Evolutionary conservation across 2,888 invertebrate genomes (phyloP), one percentile per base, ranked within the genome.

Genomic region (Pomacea canaliculata): DNA sequence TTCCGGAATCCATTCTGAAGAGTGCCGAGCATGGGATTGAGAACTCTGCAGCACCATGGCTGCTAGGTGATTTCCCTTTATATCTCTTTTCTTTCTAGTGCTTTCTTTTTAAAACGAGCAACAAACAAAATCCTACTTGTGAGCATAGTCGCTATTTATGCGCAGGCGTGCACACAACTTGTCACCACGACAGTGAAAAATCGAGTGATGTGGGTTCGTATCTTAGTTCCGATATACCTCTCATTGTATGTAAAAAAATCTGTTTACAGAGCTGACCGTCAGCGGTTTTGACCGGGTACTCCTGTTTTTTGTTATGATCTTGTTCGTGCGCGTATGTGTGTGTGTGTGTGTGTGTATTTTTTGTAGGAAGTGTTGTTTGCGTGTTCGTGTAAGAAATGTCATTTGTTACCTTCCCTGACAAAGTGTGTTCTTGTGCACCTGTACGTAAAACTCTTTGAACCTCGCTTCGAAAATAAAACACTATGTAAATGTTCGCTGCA

Each of bases 1-100:
- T 99, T 83, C 99, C 99, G 1, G 99, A 99, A 88, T 97, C 98
- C 85, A 99, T 99, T 89, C 94, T 99, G 87, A 98, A 99, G 92
- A 96, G 96, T 91, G 97, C 97, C 90, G 97, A 98, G 92, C 88
- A 90, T n/a, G 97, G 97, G 88, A 97, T 96, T 91, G 96, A 97
- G 91, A 91, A 91, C 74, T 92, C 92, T n/a, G 95, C 96, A 83
- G 99, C 99, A 82, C 99, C 99, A 78, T 99, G 99, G 99, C 94
- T 99, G 91, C 94, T 99, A 93, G 99, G 99, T 99, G 94, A 94
- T 89, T 5, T 56, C 51, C 51, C 51, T 56, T 37, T 37, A 37
- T 37, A 3, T 37, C 37, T 37, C 3, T 37, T 37, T 37, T 3
- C 3, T 19, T 60, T 19, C 18, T 19, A 4, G 62, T n/a, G 7